Conservation (phyloP, 2,113 vertebrate genomes). For the Leucopsar rothschildi region DNA sequence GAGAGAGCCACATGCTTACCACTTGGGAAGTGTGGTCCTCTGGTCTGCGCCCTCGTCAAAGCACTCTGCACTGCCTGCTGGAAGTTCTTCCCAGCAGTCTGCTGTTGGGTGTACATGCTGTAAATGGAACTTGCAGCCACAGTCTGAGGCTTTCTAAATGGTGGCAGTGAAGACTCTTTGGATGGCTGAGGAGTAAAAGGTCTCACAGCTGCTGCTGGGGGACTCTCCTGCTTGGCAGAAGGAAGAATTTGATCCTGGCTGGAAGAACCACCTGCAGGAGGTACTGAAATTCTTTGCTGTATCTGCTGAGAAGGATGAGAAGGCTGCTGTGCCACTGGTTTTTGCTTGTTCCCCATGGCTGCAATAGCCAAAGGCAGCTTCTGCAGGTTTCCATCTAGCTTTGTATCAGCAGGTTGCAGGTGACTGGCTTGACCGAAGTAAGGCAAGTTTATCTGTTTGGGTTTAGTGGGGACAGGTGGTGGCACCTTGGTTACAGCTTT, state of each 20-base stretch:
- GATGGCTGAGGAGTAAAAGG: slow-evolving; percentile 92
- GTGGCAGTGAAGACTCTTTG: slow-evolving; percentile 77
- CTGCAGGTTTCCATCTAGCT: slow-evolving; percentile 68
- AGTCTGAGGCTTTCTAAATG: slow-evolving; percentile 85
- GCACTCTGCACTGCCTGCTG: slow-evolving; percentile 79
- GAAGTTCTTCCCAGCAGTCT: slow-evolving; percentile 81
- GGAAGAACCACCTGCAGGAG: slow-evolving; percentile 28
- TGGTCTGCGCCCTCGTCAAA: slow-evolving; percentile 75
- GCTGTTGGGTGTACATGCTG: slow-evolving; percentile 93
- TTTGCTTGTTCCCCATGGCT: slow-evolving; percentile 79
- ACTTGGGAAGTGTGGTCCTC: slow-evolving; percentile 82
- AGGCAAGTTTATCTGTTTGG: slow-evolving; percentile 86
- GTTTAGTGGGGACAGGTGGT: slow-evolving; percentile 94
- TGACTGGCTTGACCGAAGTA: slow-evolving; percentile 73
- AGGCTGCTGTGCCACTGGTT: slow-evolving; percentile 70
- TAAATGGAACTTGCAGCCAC: slow-evolving; percentile 93
- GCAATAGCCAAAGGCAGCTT: slow-evolving; percentile 71
- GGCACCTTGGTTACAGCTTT: slow-evolving; percentile 88
- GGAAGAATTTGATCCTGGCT: slow-evolving; percentile 82
- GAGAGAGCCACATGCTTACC: slow-evolving; percentile 64
- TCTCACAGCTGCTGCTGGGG: slow-evolving; percentile 88
- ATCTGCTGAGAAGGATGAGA: slow-evolving; percentile 59
- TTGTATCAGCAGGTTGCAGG: slow-evolving; percentile 59
- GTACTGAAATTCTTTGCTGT: slow-evolving; percentile 58
- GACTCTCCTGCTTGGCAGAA: slow-evolving; percentile 87